Evolutionary conservation across 2,888 invertebrate genomes (phyloP), one percentile per base, ranked within the genome.

Genomic region (Eupeodes luniger): DNA sequence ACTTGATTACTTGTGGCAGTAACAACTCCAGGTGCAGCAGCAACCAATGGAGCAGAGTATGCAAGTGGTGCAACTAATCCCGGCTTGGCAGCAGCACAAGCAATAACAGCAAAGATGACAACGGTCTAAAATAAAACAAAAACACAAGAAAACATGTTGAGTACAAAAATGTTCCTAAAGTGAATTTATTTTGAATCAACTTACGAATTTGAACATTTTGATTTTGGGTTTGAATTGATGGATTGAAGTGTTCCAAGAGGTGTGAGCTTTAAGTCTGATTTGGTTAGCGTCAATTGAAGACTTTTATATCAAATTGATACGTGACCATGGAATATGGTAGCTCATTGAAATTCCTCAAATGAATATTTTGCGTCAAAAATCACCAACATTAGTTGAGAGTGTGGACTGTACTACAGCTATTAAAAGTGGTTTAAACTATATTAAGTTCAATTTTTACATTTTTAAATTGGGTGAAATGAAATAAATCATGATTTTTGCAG

Each of bases 1-100:
- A 89, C 74, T 53, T 82, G 81, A 10, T 19, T 75, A 53, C 92
- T 14, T 95, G 94, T 14, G 95, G 80, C 80, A 19, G 92, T 40
- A 0, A 69, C 90, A 87, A 93, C 92, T 10, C 89, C 90, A 11
- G 81, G 82, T 4, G 82, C 69, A n/a, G 49, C 19, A 12, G 81
- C 82, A 53, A 84, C 47, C 67, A 86, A 34, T 34, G 85, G 89
- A 27, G 86, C 83, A 55, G 89, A 89, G 62, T 88, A 85, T 53
- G 92, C 90, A 81, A 93, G 91, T 34, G 90, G 90, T 16, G 81
- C 80, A 4, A 84, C 27, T 14, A 89, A 2, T 55, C 75, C 84
- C 62, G 89, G 84, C 77, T 89, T 90, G 36, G 89, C 90, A 66
- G 70, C 84, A 61, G 66, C 83, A 47, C 87, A 85, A 53, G 89